phyloP scores from a whole-genome alignment of 2,888 invertebrate species.

The Pammene fasciana region DNA sequence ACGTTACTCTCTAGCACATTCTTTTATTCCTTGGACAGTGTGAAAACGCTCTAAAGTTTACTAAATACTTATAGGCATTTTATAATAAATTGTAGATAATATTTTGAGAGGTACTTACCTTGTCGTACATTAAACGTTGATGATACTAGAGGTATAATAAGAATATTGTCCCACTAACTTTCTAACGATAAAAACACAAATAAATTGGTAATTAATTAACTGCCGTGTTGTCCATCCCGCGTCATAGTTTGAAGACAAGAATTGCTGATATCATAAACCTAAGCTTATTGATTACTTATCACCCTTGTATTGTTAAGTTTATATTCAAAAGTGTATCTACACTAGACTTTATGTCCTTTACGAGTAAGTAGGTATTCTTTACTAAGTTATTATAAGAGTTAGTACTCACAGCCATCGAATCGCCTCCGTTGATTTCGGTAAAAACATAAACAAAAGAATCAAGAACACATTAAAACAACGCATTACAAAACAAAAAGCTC shows the following conservation, averaged over 20 bases:
- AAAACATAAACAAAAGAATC: constrained; percentile 79
- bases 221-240: neutral
- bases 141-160: neutral
- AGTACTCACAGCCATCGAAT: constrained; percentile 81
- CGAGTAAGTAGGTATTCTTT: neutral
- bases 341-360: too few species aligned
- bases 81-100: too few species aligned
- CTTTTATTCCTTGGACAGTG: too few species aligned
- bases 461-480: constrained; percentile 73
- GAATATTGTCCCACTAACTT: neutral
- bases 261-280: too few species aligned
- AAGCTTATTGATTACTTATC: too few species aligned
- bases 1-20: too few species aligned
- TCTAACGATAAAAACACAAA: neutral
- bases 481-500: constrained; percentile 65
- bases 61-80: too few species aligned
- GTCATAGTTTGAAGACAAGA: neutral
- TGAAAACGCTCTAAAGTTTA: too few species aligned
- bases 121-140: neutral
- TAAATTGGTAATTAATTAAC: neutral
- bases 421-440: constrained; percentile 71
- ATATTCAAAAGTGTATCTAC: too few species aligned
- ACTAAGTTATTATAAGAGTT: constrained; percentile 1
- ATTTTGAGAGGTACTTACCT: neutral
- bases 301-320: too few species aligned